Base-by-base conservation (phyloP, 2,888 invertebrate genomes). In the Pristionchus maxplancki region DNA sequence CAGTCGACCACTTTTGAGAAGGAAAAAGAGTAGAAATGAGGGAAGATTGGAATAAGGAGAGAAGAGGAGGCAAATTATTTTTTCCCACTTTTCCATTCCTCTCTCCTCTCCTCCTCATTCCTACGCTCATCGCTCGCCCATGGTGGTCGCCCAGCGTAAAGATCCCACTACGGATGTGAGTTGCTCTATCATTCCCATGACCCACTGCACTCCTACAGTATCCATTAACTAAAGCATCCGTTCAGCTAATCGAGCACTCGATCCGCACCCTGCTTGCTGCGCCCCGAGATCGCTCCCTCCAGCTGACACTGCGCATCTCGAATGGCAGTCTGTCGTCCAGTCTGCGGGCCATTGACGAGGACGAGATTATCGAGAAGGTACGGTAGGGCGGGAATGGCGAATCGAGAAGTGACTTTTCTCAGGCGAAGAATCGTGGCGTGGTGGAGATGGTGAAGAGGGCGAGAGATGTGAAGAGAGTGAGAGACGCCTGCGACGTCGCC, bases 171-270 rank as follows among this genome's bases (percentile, higher is more conserved):
- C 44, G 34, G 82, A 58, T 58, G 53, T 78, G 44, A 78, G 78
- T 78, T 44, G n/a, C n/a, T n/a, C n/a, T n/a, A n/a, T n/a, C n/a
- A n/a, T 84, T 28, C 40, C 71, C 24, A n/a, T 13, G n/a, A 58
- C 20, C 37, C 17, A 71, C 31, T 17, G n/a, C 13, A 5, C 24
- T 28, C 81, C 50, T 81, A 81, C 44, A 28, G 81, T 81, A 81
- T 24, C 71, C 71, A 17, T 71, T 8, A 37, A 24, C 17, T 58
- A 17, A 5, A 4, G 6, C 28, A 28, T 64, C 28, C 24, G 28
- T 40, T 4, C 85, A 87, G 86, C 8, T 87, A 34, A 71, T 87
- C 48, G 86, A 71, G n/a, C 31, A 87, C 11, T 87, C 86, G 67
- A 87, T 87, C n/a, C 86, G 86, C 37, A 71, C 71, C 20, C n/a